phyloP scores from a whole-genome alignment of 2,797 vertebrate genomes.

The Pristis pectinata region DNA sequence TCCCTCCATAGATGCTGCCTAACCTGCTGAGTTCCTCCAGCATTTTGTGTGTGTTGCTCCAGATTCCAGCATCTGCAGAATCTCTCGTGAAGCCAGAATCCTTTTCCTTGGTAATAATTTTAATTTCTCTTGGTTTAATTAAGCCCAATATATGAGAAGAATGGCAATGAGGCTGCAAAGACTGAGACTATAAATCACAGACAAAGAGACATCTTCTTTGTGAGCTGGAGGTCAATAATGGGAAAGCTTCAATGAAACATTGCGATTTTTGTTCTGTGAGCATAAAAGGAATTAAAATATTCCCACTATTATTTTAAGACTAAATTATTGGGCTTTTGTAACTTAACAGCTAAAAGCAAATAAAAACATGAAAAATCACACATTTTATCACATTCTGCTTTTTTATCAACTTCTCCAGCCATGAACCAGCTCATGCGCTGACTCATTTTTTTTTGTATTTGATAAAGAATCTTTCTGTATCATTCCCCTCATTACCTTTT shows the following conservation, averaged over 20 bases:
- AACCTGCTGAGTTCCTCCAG: too few species aligned
- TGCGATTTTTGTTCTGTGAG: not conserved
- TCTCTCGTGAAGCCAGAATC: too few species aligned
- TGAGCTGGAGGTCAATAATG: not conserved
- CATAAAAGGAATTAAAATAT: not conserved
- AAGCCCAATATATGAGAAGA: not conserved
- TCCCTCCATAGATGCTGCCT: too few species aligned
- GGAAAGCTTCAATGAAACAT: not conserved
- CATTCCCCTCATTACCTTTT: not conserved
- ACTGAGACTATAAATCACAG: not conserved
- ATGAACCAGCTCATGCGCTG: not conserved
- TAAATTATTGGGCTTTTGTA: not conserved
- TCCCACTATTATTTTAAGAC: not conserved
- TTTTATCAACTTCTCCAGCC: not conserved
- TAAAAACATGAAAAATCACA: too few species aligned
- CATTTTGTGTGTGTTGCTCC: too few species aligned
- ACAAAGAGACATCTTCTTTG: not conserved
- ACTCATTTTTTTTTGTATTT: too few species aligned
- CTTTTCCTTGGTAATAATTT: not conserved
- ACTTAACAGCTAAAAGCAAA: not conserved
- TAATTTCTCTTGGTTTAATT: not conserved
- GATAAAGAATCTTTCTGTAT: not conserved
- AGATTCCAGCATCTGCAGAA: too few species aligned
- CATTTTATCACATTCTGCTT: not conserved
- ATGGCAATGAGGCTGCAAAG: not conserved